These are phyloP conservation scores for Limnodromus scolopaceus DNA, from an alignment of 2,797 vertebrate species.

Conservation along the genomic window DNA sequence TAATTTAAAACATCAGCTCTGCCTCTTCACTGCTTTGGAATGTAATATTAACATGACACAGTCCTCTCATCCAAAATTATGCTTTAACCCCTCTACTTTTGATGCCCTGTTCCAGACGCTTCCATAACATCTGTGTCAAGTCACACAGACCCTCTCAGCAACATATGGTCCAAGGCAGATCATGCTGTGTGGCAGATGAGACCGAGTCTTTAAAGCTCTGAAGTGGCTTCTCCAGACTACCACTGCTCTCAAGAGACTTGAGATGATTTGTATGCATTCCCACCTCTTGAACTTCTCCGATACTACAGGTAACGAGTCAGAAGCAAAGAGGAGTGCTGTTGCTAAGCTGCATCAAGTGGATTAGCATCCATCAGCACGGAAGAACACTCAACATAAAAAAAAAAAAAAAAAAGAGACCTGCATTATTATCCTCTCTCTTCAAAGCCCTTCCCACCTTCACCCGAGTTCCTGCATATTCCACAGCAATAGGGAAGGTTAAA, in stretches of 20 bases:
- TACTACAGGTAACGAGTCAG: neutral
- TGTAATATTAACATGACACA: conserved; percentile 13
- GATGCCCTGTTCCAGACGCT: neutral
- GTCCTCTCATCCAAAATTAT: conserved; percentile 18
- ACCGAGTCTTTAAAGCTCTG: neutral
- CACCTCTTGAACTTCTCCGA: neutral
- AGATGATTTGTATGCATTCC: neutral
- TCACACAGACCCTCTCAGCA: neutral
- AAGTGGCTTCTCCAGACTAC: neutral
- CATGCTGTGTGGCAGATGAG: neutral
- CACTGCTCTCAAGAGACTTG: neutral
- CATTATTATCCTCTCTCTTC: neutral
- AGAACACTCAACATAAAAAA: neutral
- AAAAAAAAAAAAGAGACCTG: neutral
- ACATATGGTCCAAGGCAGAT: neutral
- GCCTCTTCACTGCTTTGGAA: conserved; percentile 52
- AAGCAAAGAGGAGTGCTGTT: neutral
- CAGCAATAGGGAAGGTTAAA: neutral
- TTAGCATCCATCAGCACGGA: neutral
- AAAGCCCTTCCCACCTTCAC: neutral
- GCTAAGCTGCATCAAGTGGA: neutral
- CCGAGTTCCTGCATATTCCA: neutral
- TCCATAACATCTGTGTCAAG: conserved; percentile 39
- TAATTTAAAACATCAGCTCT: conserved; percentile 53
- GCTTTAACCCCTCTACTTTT: conserved; percentile 38